Evolutionary conservation across 1,140 invertebrate genomes (phyloP), one percentile per base, ranked within the genome.

Genomic region (Heliconius congener): DNA sequence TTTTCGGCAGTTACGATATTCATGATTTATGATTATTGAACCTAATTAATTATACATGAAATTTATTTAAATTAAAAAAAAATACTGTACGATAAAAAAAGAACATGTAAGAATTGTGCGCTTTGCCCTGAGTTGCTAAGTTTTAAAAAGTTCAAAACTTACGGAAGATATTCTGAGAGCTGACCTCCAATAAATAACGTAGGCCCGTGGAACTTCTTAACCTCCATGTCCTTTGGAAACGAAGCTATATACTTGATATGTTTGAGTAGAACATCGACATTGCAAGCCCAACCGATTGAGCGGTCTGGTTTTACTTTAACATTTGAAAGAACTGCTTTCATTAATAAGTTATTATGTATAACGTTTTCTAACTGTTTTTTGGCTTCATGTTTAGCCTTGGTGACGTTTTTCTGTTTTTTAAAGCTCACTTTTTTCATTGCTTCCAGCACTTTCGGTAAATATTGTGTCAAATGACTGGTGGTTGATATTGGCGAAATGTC

Each of bases 401-500:
- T 42, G 13, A 91, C 57, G 37, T 82, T 86, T 42, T 83, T 89
- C 9, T 81, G 73, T 9, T 83, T 81, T 71, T 87, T 89, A 50
- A 91, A 91, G 23, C 84, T 76, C 2, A 91, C 73, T 82, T 80
- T 91, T 85, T 88, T 89, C 95, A 97, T 96, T 0, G 94, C 94
- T 27, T 95, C 86, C 55, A 97, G 94, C 77, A 97, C 92, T 75
- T 93, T 88, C 2, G 88, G 89, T 85, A 96, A 86, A 27, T 81
- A 95, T 3, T 92, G 86, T 42, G 90, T 83, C 3, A 96, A 92
- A 84, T 95, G 93, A 37, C 93, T 92, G 72, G 95, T 95, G 0
- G 93, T 90, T 74, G 95, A 95, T 2, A 96, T 84, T 0, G 97
- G 97, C 19, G 96, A 96, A 78, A 98, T 96, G 86, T 98, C 97